Evolutionary conservation across 2,888 invertebrate genomes (phyloP).

Genomic region (Spisula solida): DNA sequence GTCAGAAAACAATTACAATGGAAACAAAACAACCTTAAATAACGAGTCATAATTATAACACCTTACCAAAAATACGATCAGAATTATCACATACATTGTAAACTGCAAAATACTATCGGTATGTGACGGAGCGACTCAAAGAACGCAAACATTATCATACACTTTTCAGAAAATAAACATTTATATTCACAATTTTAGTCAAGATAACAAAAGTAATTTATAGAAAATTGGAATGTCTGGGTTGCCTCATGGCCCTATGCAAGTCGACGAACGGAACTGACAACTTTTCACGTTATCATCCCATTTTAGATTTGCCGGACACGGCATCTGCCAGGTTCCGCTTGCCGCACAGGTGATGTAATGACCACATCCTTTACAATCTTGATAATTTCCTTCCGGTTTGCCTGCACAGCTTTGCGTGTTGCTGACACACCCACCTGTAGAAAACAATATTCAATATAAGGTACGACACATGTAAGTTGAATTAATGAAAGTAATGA

Average conservation of each 20-base stretch:
- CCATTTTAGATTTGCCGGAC: constrained; percentile 75
- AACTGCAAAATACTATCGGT: too few species aligned
- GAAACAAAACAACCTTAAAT: too few species aligned
- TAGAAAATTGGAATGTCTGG: neutral
- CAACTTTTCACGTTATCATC: constrained; percentile 77
- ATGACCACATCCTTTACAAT: constrained; percentile 75
- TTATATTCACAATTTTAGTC: neutral
- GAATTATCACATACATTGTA: too few species aligned
- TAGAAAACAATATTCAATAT: constrained; percentile 26
- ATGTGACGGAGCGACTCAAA: neutral
- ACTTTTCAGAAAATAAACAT: neutral
- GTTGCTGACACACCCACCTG: constrained; percentile 71
- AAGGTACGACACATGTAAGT: too few species aligned
- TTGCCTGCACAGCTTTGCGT: constrained; percentile 57
- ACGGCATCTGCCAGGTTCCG: constrained; percentile 70
- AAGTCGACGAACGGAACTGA: constrained; percentile 74
- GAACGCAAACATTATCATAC: neutral
- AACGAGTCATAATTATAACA: too few species aligned
- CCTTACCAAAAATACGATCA: too few species aligned
- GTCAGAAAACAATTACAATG: too few species aligned
- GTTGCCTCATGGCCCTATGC: constrained; percentile 61
- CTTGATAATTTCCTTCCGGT: constrained; percentile 75
- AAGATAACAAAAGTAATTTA: neutral
- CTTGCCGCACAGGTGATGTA: constrained; percentile 77
- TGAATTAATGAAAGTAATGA: too few species aligned